Conservation (phyloP, 2,797 vertebrate species). For the Clangula hyemalis region DNA sequence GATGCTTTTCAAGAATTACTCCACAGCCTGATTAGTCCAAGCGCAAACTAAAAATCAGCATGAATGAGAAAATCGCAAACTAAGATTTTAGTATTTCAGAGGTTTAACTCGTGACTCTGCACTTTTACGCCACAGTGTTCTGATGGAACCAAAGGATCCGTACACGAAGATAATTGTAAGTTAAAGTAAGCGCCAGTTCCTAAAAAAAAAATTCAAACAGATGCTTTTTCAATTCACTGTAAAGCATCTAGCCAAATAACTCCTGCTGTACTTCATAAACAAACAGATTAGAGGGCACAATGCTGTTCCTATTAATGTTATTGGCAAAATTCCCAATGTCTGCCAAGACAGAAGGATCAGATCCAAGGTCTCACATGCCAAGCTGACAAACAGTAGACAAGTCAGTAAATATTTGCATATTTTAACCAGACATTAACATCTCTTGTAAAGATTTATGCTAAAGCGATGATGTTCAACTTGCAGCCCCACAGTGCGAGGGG, state of each 20-base stretch:
- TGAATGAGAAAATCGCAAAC: slow-evolving; percentile 44
- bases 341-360: slow-evolving; percentile 73
- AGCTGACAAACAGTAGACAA: slow-evolving; percentile 72
- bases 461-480: slow-evolving; percentile 64
- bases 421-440: slow-evolving; percentile 72
- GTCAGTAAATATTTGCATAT: slow-evolving; percentile 75
- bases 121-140: background rate
- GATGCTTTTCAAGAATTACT: slow-evolving; percentile 64
- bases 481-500: slow-evolving; percentile 38
- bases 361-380: slow-evolving; percentile 66
- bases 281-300: slow-evolving; percentile 69
- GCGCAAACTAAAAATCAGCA: slow-evolving; percentile 66
- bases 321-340: slow-evolving; percentile 71
- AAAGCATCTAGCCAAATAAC: slow-evolving; percentile 67
- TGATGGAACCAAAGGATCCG: slow-evolving; percentile 17
- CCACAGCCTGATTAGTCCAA: slow-evolving; percentile 46
- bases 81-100: slow-evolving; percentile 14
- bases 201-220: slow-evolving; percentile 58
- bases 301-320: slow-evolving; percentile 65
- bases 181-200: slow-evolving; percentile 26
- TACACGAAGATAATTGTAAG: slow-evolving; percentile 7
- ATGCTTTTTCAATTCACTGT: slow-evolving; percentile 60
- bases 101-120: slow-evolving; percentile 36
- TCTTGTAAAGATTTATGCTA: slow-evolving; percentile 68
- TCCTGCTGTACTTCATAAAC: slow-evolving; percentile 65